phyloP scores from a whole-genome alignment of 2,888 invertebrate species.

The Nephrocerus scutellatus region DNA sequence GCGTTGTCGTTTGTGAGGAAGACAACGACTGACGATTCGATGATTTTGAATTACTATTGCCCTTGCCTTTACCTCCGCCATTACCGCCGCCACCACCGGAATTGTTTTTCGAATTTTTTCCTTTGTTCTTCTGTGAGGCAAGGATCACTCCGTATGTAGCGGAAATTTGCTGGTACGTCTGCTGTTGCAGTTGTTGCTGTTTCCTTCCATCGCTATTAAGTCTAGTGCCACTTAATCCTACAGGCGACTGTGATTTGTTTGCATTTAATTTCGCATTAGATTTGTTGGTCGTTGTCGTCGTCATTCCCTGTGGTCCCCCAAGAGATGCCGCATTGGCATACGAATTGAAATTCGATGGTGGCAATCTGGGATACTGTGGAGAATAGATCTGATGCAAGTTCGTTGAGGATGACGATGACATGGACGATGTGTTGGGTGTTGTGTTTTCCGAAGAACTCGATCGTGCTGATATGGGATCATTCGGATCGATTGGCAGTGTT shows the following conservation, averaged over 20 bases:
- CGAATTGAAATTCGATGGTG: constrained; percentile 36
- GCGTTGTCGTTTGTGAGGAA: constrained; percentile 12
- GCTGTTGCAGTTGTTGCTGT: constrained; percentile 28
- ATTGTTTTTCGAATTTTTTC: constrained; percentile 24
- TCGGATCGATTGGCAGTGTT: constrained; percentile 55
- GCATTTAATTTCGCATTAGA: no score
- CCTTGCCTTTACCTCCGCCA: constrained; percentile 24
- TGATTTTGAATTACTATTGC: constrained; percentile 27
- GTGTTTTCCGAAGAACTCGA: constrained; percentile 33
- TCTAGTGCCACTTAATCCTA: no score
- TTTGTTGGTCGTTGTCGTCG: constrained; percentile 16
- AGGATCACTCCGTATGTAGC: constrained; percentile 39
- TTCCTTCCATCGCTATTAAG: no score
- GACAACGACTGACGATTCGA: constrained; percentile 23
- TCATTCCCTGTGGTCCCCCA: constrained; percentile 18
- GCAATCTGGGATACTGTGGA: constrained; percentile 41
- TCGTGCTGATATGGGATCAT: constrained; percentile 53
- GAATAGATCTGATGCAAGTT: constrained; percentile 44
- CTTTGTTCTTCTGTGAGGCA: constrained; percentile 28
- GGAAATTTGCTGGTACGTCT: constrained; percentile 40
- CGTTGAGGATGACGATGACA: constrained; percentile 31
- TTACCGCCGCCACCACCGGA: constrained; percentile 22
- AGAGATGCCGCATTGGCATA: constrained; percentile 17
- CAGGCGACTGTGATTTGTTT: not conserved
- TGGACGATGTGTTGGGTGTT: constrained; percentile 39